Base-by-base conservation (phyloP, 2,888 invertebrate genomes). In the Chloroclysta siterata region DNA sequence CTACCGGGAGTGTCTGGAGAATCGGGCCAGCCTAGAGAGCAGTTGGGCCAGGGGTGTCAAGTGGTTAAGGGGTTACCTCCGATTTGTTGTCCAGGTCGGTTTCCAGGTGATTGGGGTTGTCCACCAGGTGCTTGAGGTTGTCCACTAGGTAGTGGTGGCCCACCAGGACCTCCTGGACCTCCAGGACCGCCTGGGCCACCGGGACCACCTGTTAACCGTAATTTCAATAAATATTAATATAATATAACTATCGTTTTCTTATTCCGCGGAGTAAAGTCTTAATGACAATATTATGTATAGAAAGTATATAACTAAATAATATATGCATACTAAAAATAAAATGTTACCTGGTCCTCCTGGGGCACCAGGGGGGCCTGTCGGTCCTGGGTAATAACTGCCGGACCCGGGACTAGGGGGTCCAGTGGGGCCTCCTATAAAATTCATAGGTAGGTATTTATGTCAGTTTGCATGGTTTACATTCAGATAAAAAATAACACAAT, bases 341-440 rank as follows among this genome's bases (percentile, higher is more conserved):
- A 33, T 41, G 1, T 66, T 68, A 17, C 77, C 78, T 56, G 74
- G 80, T 55, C 72, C 65, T 28, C 77, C 76, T 22, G 78, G 75
- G 8, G 71, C 54, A 28, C 79, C 78, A 0, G 78, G 76, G 29
- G 64, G 10, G 10, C 76, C 80, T 39, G 83, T 75, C 52, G 70
- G 58, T 15, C 61, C 72, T 5, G 79, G 77, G 39, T 53, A 44
- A 65, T 68, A 36, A 8, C 58, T 17, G 11, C 53, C 28, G 10
- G 46, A 5, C 11, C 46, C 46, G 6, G 46, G 46, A 8, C 44
- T 6, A 44, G 14, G 14, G 7, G 44, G 44, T 15, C 44, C 44
- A 44, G 7, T 44, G 14, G 44, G 10, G 17, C 46, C 17, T 46
- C 11, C 46, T 46, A 46, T 17, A 46, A 17, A 15, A 46, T 17